Evolutionary conservation across 1,140 invertebrate genomes (phyloP), one percentile per base, ranked within the genome.

Genomic region (Formica selysi): DNA sequence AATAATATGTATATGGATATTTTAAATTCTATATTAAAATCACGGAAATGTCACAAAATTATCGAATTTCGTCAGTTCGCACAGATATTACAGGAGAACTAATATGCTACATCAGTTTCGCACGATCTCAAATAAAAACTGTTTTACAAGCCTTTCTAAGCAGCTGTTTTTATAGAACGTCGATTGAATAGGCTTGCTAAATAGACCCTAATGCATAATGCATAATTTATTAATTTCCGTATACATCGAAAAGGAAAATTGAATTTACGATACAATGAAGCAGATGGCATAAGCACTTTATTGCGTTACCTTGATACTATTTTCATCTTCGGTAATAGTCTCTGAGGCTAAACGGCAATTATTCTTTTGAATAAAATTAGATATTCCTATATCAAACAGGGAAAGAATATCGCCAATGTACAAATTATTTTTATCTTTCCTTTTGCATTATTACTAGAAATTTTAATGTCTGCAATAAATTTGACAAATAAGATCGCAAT

Each of bases 271-370:
- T 44, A 79, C 62, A 80, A 68, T 68, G 36, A 68, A 16, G 13
- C 76, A 80, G 62, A 68, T 80, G 76, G 64, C 32, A 67, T 26
- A 4, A 38, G 8, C 22, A 26, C 26, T 38, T 11, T 16, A 51
- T 65, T 78, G 48, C 22, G 13, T 68, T 80, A 68, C 76, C 62
- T 80, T 80, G 76, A n/a, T 68, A 80, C 64, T 68, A 68, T 80
- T 80, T 68, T 68, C 48, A 38, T 68, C 32, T 68, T 38, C 22
- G 41, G 16, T 65, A 36, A 51, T 48, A 32, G 11, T n/a, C 67
- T 32, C 26, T 5, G 32, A 57, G 29, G 13, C n/a, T 11, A 44
- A 22, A 44, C 13, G 38, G 16, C 13, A 51, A 19, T 4, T 51
- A 64, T n/a, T 48, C 19, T 62, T 78, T 8, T 11, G 7, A 38